A percentile compares a stretch with the other conserved stretches of the same genome.
phyloP scores from a whole-genome alignment of 2,888 invertebrate genomes.

The Ophion obscuratus region DNA sequence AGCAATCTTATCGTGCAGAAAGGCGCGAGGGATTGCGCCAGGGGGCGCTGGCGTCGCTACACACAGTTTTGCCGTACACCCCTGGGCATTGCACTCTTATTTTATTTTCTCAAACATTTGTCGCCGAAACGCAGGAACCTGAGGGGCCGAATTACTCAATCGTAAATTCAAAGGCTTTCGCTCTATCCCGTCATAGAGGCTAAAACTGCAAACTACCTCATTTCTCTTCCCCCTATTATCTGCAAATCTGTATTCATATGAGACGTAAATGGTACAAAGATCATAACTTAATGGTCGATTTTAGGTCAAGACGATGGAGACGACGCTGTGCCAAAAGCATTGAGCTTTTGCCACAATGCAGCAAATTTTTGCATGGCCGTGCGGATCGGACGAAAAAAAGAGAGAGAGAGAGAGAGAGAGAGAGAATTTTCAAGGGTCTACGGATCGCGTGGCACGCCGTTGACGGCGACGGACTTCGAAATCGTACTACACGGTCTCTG shows the following conservation, averaged over 20 bases:
- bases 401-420: background rate
- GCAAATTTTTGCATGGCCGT: background rate
- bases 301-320: background rate
- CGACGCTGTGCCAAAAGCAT: background rate
- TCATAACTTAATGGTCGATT: background rate
- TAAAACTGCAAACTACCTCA: background rate
- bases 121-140: background rate
- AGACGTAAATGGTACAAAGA: background rate
- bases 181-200: no score
- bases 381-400: background rate
- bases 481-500: background rate
- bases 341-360: background rate
- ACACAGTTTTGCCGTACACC: background rate
- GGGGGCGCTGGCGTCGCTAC: background rate
- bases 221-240: background rate
- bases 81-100: background rate
- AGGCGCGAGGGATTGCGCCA: background rate
- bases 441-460: conserved; percentile 49
- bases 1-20: background rate
- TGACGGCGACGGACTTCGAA: conserved; percentile 54
- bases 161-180: background rate
- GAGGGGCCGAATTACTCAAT: background rate
- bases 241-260: background rate
- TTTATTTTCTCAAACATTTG: background rate
- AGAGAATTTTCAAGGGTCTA: conserved; percentile 17